Base-by-base conservation (phyloP, 2,113 vertebrate genomes). In the Psilopsiagon aurifrons region DNA sequence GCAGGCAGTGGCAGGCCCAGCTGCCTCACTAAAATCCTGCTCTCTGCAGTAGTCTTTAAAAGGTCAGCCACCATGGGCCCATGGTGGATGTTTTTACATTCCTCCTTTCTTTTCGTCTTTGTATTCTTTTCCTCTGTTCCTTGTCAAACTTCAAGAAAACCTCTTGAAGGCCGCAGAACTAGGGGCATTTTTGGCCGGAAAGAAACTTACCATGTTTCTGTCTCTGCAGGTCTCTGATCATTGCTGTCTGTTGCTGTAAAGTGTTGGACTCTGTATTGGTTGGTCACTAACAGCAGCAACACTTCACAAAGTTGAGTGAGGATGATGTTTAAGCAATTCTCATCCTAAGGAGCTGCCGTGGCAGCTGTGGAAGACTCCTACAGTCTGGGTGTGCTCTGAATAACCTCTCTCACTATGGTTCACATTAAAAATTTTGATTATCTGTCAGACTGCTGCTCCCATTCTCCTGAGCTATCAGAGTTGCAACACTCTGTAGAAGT, bases 351-450 rank as follows among this genome's bases (percentile, higher is more conserved):
- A 95, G 81, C 94, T 94, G 67, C 71, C 8, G 8, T 91, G 88
- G 96, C 95, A 93, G 83, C 91, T 89, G 81, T 68, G 77, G 92
- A 95, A 88, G 91, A 83, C 88, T 94, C 75, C 83, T 82, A 88
- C 86, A 87, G 94, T 79, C 93, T 86, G 83, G 54, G 81, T 95
- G 88, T 75, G 92, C 66, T 93, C 66, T 92, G 86, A 95, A 95
- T 93, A 94, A 92, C 92, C 94, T 94, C 86, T 86, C 96, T 93
- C 92, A 75, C 96, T 96, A 69, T 95, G 96, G 94, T 95, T 97
- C 96, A 79, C 93, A 94, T 96, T 95, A 97, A 96, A 97, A 95
- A 70, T 90, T 96, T 95, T 96, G 97, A 97, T 96, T 95, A 92
- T 97, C 94, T 96, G 96, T 97, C 96, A 97, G 93, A 35, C 81